Percentiles rank a stretch among this genome's conserved stretches.
Evolutionary conservation across 2,888 invertebrate genomes (phyloP).

Genomic region (Mechanitis mazaeus): DNA sequence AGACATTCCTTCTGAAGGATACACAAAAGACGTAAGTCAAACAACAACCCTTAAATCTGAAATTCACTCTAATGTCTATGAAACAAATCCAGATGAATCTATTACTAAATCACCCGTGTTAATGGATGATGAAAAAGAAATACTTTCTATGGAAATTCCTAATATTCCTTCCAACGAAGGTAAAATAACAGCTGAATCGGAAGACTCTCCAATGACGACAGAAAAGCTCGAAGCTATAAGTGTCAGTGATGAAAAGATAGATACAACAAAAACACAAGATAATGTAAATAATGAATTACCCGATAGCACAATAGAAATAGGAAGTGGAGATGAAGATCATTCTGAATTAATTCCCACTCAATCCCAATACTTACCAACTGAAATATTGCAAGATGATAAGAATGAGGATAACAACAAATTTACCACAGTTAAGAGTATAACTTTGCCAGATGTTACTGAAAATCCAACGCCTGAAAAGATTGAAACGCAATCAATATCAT

Average conservation of each 20-base stretch:
- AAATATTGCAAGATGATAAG: not conserved
- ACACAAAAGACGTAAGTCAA: slow-evolving; percentile 21
- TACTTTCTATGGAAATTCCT: slow-evolving; percentile 21
- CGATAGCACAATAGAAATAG: slow-evolving; percentile 12
- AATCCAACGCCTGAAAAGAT: not conserved
- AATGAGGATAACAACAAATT: not conserved
- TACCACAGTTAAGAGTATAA: not conserved
- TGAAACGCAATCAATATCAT: slow-evolving; percentile 8
- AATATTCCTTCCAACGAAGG: slow-evolving; percentile 11
- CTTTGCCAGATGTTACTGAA: slow-evolving; percentile 1
- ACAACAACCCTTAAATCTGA: slow-evolving; percentile 20
- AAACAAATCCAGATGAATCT: slow-evolving; percentile 12
- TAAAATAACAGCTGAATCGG: slow-evolving; percentile 15
- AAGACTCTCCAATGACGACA: not conserved
- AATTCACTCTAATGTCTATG: slow-evolving; percentile 6
- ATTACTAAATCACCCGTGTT: slow-evolving; percentile 18
- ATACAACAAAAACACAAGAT: slow-evolving; percentile 1
- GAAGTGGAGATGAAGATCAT: not conserved
- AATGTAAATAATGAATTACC: slow-evolving; percentile 10
- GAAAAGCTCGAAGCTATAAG: not conserved
- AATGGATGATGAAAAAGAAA: slow-evolving; percentile 18
- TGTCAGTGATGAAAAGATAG: not conserved
- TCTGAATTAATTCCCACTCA: not conserved
- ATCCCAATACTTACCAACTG: not conserved
- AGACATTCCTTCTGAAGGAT: slow-evolving; percentile 10